Percentiles rank a stretch among this genome's conserved stretches.
phyloP scores from a whole-genome alignment of 1,140 invertebrate genomes.

The Magallana angulata region DNA sequence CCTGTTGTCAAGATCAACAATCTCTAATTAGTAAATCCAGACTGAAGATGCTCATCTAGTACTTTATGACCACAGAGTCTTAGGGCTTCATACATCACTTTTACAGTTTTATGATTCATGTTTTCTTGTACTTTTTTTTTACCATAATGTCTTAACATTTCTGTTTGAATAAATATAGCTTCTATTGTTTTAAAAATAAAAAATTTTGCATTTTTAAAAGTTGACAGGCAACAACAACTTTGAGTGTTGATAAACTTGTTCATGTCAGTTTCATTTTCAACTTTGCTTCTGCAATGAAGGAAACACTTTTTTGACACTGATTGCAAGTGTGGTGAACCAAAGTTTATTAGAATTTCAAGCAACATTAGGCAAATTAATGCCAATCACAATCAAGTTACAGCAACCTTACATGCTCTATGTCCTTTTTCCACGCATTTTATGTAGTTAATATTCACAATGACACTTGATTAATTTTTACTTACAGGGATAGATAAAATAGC shows the following conservation, averaged over 20 bases:
- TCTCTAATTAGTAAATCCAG: constrained; percentile 16
- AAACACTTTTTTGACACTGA: neutral
- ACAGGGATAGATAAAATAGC: constrained; percentile 86
- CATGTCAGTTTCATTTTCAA: neutral
- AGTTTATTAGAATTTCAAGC: neutral
- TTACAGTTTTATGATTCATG: no score
- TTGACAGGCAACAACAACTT: neutral
- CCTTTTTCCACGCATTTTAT: neutral
- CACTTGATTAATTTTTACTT: constrained; percentile 51
- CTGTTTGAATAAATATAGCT: neutral
- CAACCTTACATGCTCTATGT: neutral
- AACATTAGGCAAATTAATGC: constrained; percentile 20
- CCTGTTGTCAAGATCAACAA: neutral
- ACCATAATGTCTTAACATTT: neutral
- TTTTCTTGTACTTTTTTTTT: neutral
- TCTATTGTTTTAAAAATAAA: neutral
- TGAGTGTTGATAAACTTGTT: neutral
- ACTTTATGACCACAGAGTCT: neutral
- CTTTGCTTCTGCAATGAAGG: neutral
- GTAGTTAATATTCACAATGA: no score
- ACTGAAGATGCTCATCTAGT: neutral
- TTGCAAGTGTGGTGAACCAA: neutral
- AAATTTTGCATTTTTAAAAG: neutral
- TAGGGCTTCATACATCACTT: neutral
- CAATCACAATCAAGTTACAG: neutral